These are phyloP conservation scores for Drosophila biarmipes DNA, from an alignment of 1,140 invertebrate species.

Conservation along the genomic window DNA sequence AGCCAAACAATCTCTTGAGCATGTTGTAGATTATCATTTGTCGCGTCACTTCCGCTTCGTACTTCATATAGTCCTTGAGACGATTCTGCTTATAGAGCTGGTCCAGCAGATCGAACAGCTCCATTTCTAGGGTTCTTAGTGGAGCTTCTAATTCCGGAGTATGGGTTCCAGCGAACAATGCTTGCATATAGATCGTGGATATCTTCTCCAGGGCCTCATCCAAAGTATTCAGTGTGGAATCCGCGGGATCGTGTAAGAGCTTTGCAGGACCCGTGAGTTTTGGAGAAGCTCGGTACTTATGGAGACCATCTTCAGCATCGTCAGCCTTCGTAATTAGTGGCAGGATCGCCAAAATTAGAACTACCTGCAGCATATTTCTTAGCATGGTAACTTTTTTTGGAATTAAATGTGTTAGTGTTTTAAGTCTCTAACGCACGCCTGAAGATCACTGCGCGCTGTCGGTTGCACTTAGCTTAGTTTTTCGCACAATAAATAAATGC, in stretches of 20 bases:
- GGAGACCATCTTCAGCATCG: constrained; percentile 4
- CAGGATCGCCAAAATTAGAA: constrained; percentile 3
- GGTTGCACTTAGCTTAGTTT: constrained; percentile 48
- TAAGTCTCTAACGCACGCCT: constrained; percentile 51
- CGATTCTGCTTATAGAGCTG: constrained; percentile 69
- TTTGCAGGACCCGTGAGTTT: constrained; percentile 55
- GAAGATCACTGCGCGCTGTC: constrained; percentile 66
- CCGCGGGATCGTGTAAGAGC: constrained; percentile 42
- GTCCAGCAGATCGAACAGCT: constrained; percentile 73
- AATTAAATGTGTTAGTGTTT: constrained; percentile 5
- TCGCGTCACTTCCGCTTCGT: constrained; percentile 76
- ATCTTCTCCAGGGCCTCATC: constrained; percentile 66
- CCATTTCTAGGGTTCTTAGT: constrained; percentile 61
- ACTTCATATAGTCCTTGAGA: constrained; percentile 75
- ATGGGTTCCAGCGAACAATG: constrained; percentile 69
- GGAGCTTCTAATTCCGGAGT: constrained; percentile 65
- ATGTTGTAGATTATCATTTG: constrained; percentile 83
- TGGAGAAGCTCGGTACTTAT: constrained; percentile 48
- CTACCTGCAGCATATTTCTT: neutral
- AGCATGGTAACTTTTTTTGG: constrained; percentile 9
- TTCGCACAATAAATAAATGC: neutral
- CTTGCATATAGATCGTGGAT: constrained; percentile 72
- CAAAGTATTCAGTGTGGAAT: constrained; percentile 57
- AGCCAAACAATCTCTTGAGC: constrained; percentile 78
- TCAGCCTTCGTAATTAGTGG: constrained; percentile 13